Evolutionary conservation across 2,797 vertebrate species (phyloP).

Genomic region (Gallinago solitaria): DNA sequence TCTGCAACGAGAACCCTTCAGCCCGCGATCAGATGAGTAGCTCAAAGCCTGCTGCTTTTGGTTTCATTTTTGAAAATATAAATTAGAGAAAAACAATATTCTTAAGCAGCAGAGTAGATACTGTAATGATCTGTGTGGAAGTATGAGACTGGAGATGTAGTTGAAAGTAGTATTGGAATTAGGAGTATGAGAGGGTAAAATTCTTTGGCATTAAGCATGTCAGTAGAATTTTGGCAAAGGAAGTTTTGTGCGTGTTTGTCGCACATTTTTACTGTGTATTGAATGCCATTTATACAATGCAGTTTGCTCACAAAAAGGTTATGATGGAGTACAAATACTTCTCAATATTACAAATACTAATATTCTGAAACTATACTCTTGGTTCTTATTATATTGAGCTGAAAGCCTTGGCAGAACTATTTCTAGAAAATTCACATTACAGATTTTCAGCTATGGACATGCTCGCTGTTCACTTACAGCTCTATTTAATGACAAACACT

Average conservation of each 20-base stretch:
- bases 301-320: background rate
- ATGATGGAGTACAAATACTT: background rate
- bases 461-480: slow-evolving; percentile 51
- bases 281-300: background rate
- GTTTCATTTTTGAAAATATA: background rate
- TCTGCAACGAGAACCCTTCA: background rate
- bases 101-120: background rate
- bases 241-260: background rate
- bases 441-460: background rate
- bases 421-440: background rate
- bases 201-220: background rate
- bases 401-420: background rate
- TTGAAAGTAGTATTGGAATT: background rate
- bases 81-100: background rate
- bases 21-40: fast-evolving
- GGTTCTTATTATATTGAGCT: background rate
- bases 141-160: background rate
- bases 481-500: slow-evolving; percentile 65
- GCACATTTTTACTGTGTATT: background rate
- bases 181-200: background rate
- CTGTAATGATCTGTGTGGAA: background rate
- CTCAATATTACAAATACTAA: background rate
- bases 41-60: background rate
- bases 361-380: background rate
- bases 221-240: background rate